Evolutionary conservation across 2,113 vertebrate genomes (phyloP).

Genomic region (Ia io): DNA sequence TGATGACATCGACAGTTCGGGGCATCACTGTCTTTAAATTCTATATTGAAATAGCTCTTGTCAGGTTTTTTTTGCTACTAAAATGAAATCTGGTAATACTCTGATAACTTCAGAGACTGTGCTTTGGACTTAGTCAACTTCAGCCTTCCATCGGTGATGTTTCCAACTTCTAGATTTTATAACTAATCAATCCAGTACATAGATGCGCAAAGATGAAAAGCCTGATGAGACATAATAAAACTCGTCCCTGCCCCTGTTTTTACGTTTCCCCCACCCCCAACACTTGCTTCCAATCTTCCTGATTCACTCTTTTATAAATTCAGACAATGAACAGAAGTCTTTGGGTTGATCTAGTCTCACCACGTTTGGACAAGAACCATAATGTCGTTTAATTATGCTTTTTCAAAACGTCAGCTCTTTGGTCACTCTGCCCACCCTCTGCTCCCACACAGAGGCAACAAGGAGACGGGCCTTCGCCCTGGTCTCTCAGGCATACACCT

Average conservation of each 20-base stretch:
- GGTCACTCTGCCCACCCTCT: background rate
- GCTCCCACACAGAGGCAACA: constrained; percentile 86
- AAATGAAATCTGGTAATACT: background rate
- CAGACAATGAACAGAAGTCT: too few species aligned
- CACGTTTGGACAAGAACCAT: background rate
- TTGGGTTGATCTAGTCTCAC: background rate
- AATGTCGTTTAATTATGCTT: rapidly evolving
- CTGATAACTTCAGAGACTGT: background rate
- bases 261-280: rapidly evolving
- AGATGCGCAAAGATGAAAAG: background rate
- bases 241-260: background rate
- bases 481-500: constrained; percentile 97
- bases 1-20: rapidly evolving
- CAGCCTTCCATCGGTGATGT: background rate
- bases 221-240: rapidly evolving
- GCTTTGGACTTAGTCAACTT: background rate
- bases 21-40: background rate
- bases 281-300: background rate
- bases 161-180: background rate
- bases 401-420: background rate
- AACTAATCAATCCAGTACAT: background rate
- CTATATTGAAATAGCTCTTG: background rate
- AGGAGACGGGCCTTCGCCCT: constrained; percentile 91
- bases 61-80: background rate
- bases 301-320: background rate